Conservation (phyloP, 2,888 invertebrate species). For the Cheilosia urbana region DNA sequence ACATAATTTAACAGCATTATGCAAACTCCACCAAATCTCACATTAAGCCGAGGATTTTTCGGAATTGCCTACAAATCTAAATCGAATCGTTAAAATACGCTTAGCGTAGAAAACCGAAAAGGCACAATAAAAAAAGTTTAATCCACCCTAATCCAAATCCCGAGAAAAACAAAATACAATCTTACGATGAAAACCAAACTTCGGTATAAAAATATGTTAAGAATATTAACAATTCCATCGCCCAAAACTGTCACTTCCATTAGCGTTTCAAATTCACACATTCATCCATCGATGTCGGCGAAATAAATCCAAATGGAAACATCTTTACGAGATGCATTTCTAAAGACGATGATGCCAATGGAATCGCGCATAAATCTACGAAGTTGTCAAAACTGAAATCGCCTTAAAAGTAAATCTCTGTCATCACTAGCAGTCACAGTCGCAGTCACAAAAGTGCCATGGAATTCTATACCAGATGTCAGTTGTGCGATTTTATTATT, state of each 20-base stretch:
- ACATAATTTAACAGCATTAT: not conserved
- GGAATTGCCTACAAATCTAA: not conserved
- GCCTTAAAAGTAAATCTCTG: constrained; percentile 46
- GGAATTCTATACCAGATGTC: not conserved
- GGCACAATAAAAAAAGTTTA: too few relatives aligned
- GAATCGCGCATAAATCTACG: constrained; percentile 38
- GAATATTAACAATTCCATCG: constrained; percentile 21
- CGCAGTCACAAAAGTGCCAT: not conserved
- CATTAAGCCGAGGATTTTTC: not conserved
- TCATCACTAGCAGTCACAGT: not conserved
- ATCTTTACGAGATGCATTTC: constrained; percentile 34
- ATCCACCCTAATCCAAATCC: too few relatives aligned
- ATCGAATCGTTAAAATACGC: not conserved
- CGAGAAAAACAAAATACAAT: too few relatives aligned
- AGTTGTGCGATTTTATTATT: constrained; percentile 21
- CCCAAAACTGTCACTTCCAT: constrained; percentile 32
- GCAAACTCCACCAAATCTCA: not conserved
- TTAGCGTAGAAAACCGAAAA: too few relatives aligned
- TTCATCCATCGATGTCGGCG: constrained; percentile 7
- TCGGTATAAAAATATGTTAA: not conserved
- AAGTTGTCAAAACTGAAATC: constrained; percentile 50
- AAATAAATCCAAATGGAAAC: constrained; percentile 27
- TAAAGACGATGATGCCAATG: constrained; percentile 26
- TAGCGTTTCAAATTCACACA: constrained; percentile 21
- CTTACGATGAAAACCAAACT: not conserved